Evolutionary conservation across 2,113 vertebrate species (phyloP).

Genomic region (Tychaedon coryphoeus): DNA sequence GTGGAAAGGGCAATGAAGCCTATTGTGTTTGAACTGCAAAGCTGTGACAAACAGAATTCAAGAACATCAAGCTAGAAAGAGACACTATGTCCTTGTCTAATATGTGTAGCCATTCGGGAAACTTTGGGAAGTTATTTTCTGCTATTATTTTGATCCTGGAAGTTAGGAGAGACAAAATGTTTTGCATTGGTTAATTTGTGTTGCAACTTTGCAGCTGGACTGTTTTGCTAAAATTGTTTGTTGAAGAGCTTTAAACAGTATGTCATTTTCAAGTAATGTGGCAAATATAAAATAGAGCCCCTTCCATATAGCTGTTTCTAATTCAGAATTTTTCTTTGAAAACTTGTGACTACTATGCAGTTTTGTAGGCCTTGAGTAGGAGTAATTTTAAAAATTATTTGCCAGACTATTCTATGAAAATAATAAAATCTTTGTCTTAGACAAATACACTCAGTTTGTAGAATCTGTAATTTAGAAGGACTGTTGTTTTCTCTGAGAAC

Average conservation of each 20-base stretch:
- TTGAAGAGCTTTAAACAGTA: no score
- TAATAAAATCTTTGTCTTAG: neutral
- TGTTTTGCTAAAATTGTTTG: no score
- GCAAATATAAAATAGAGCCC: no score
- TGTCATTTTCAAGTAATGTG: no score
- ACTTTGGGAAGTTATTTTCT: no score
- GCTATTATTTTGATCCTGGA: no score
- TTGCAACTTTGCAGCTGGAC: no score
- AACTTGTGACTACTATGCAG: neutral
- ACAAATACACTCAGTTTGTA: neutral
- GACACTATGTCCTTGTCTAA: no score
- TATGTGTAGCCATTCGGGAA: no score
- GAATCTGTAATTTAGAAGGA: neutral
- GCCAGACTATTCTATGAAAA: neutral
- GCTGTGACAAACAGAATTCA: neutral
- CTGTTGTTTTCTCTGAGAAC: neutral
- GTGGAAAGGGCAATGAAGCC: neutral
- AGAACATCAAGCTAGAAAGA: neutral
- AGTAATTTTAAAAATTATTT: neutral
- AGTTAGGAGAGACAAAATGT: no score
- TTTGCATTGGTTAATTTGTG: no score
- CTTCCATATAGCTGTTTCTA: neutral
- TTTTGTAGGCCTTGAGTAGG: neutral
- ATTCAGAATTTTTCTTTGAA: neutral
- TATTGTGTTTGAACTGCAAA: neutral